Conservation (phyloP, 2,888 invertebrate genomes). For the Latrodectus elegans region DNA sequence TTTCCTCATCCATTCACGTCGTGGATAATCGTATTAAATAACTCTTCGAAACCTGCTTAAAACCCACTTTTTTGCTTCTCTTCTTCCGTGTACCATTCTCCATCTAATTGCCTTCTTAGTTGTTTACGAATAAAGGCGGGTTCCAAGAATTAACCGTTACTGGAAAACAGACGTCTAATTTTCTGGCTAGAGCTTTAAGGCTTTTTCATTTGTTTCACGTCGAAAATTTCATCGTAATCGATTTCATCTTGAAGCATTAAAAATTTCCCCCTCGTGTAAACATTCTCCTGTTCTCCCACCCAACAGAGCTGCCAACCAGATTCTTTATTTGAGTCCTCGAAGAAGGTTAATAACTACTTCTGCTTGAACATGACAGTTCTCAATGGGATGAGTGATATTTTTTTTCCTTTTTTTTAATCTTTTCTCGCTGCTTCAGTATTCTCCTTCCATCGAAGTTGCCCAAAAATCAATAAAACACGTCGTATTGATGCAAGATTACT, state of each 20-base stretch:
- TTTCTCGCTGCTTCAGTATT: not conserved
- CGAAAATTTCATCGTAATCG: constrained; percentile 23
- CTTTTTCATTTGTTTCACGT: constrained; percentile 12
- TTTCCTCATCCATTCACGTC: too few species aligned
- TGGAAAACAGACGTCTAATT: not conserved
- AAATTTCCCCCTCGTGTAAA: constrained; percentile 22
- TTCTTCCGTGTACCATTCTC: too few species aligned
- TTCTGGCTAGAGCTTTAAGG: not conserved
- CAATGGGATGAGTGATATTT: not conserved
- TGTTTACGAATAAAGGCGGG: too few species aligned
- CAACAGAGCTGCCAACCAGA: not conserved
- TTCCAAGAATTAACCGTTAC: too few species aligned
- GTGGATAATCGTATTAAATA: too few species aligned
- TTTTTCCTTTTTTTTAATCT: constrained; percentile 8
- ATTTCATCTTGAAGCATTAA: constrained; percentile 14
- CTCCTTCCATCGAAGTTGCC: constrained; percentile 13
- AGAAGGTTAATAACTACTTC: constrained; percentile 29
- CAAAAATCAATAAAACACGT: constrained; percentile 20
- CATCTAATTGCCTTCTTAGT: too few species aligned
- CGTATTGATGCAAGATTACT: constrained; percentile 16
- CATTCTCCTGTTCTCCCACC: not conserved
- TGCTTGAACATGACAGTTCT: constrained; percentile 23
- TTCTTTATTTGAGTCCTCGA: constrained; percentile 16
- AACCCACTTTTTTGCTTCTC: too few species aligned
- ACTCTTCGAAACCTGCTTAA: too few species aligned